Base-by-base conservation (phyloP, 2,113 vertebrate species). In the Eulemur rufifrons region DNA sequence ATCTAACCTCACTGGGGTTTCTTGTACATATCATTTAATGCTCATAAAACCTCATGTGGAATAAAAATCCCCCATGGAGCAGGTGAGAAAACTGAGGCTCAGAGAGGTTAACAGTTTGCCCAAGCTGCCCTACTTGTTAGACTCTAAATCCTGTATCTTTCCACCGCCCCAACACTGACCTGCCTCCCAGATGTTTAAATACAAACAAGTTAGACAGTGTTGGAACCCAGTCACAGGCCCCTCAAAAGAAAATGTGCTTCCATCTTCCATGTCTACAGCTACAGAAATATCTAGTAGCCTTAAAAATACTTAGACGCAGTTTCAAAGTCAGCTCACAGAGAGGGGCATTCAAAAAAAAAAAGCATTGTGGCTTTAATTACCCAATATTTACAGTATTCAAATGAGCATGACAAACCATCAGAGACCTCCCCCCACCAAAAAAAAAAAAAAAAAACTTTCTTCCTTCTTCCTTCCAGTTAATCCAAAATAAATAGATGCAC, bases 251-350 rank as follows among this genome's bases (percentile, higher is more conserved):
- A 7, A 92, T 71, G 56, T 23, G 27, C 13, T 71, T 21, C 15
- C 47, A 73, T 85, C 39, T 47, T 20, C 81, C 61, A n/a, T 12
- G 25, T 73, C 77, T n/a, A 73, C 1, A 66, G 34, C 45, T 68
- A 6, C 20, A 64, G 12, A 63, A 45, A 37, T 11, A 63, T 14
- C 56, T 27, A 80, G 27, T 27, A 90, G n/a, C 68, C 74, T 86
- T 73, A 63, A 95, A 93, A 91, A 95, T 34, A 91, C 27, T 80
- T 59, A 64, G 42, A 89, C 88, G 27, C 18, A 39, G 59, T 86
- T 83, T 83, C 80, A 96, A 93, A 90, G 45, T 71, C 32, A 64
- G 32, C 15, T 91, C 54, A 92, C 25, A 90, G 39, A 85, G 86
- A 32, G 12, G 5, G 37, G 27, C 47, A 56, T 73, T 25, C 73